phyloP scores from a whole-genome alignment of 2,113 vertebrate genomes.

The Puntigrus tetrazona region DNA sequence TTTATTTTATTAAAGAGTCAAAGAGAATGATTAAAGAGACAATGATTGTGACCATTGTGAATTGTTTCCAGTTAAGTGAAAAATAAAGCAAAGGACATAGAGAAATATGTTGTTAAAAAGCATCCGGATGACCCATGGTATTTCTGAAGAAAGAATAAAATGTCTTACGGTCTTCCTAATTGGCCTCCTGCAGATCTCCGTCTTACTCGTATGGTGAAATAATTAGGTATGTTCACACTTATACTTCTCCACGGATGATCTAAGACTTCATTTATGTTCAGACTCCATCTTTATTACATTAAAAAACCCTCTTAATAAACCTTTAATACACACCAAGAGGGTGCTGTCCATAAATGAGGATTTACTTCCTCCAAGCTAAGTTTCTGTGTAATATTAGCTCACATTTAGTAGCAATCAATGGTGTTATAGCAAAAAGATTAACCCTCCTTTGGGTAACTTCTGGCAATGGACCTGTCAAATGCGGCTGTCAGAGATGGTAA shows the following conservation, averaged over 20 bases:
- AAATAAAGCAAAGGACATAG: neutral
- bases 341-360: conserved; percentile 1
- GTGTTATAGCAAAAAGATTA: conserved; percentile 5
- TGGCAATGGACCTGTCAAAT: conserved; percentile 15
- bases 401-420: conserved; percentile 36
- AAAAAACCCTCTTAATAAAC: conserved; percentile 5
- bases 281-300: conserved; percentile 5
- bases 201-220: conserved; percentile 44
- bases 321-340: conserved; percentile 26
- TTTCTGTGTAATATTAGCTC: conserved; percentile 17
- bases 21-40: neutral
- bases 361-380: conserved; percentile 21
- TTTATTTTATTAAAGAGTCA: neutral
- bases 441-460: conserved; percentile 22
- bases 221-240: conserved; percentile 47
- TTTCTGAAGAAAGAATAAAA: neutral
- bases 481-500: conserved; percentile 12
- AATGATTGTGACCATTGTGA: neutral
- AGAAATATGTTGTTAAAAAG: neutral
- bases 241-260: conserved; percentile 41
- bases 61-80: neutral
- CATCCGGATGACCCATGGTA: neutral
- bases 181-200: conserved; percentile 36
- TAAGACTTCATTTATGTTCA: conserved; percentile 28
- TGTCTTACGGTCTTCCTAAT: conserved; percentile 22